Evolutionary conservation across 2,797 vertebrate species (phyloP), one percentile per base, ranked within the genome.

Genomic region (Danio choprae): DNA sequence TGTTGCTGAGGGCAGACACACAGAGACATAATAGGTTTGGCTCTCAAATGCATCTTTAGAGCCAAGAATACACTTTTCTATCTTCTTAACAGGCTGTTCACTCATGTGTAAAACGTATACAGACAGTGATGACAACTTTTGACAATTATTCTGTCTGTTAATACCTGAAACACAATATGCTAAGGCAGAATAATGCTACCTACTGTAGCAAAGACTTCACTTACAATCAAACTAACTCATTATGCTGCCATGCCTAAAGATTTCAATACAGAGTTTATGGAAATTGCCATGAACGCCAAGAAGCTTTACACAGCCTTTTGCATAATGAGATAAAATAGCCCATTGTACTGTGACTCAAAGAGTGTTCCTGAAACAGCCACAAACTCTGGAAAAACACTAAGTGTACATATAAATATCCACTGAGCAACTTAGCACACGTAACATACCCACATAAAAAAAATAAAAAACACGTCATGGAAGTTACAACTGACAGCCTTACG

Each of bases 401-500:
- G 64, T 59, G 16, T 69, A 29, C 40, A 12, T 55, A 63, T 16
- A 71, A 62, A 51, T 13, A 22, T 51, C 36, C 18, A 18, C 56
- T 91, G 79, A 90, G 68, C 11, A 64, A 59, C 48, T 62, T 43
- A 12, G n/a, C 41, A 16, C 44, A 67, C 9, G 6, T 40, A 51
- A 22, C 86, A 84, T 86, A 70, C 55, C 85, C 81, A 84, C 83
- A 8, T 38, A 43, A 82, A 79, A 65, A 58, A 43, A 3, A n/a
- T n/a, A 82, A 79, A 65, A 58, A 51, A 3, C 65, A 69, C 69
- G 58, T 77, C 60, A 88, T 89, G 89, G 88, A 91, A 89, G 86
- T 79, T 88, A 74, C 90, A 89, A 90, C 83, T 70, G 60, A 90
- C 67, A 86, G 86, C 68, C 83, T 90, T 91, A 88, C 80, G 87